Evolutionary conservation across 2,113 vertebrate genomes (phyloP).

Genomic region (Spea bombifrons): DNA sequence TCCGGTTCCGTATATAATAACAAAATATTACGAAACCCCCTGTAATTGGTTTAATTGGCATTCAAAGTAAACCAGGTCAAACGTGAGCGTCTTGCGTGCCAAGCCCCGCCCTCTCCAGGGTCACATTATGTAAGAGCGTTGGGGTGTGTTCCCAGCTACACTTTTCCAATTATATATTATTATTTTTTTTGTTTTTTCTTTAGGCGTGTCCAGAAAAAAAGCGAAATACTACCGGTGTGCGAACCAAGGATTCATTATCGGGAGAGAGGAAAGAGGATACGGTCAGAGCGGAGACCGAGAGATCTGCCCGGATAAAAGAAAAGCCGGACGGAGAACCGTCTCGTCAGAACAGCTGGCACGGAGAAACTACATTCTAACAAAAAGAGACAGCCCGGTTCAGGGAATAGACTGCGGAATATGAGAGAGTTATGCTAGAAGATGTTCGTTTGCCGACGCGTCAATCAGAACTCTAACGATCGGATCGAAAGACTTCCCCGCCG

Average conservation of each 20-base stretch:
- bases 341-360: too few relatives aligned
- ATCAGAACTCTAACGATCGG: not conserved
- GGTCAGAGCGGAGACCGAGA: not conserved
- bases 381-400: too few relatives aligned
- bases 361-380: too few relatives aligned
- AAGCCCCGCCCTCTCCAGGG: not conserved
- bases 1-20: slow-evolving; percentile 2
- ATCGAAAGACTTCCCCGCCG: not conserved
- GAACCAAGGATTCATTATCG: slow-evolving; percentile 4
- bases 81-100: slow-evolving; percentile 17
- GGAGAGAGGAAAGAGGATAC: slow-evolving; percentile 10
- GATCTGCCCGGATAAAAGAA: not conserved
- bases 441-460: not conserved
- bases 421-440: not conserved
- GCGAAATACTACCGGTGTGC: not conserved
- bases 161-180: slow-evolving; percentile 10
- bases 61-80: slow-evolving; percentile 40
- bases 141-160: slow-evolving; percentile 2
- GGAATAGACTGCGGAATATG: too few relatives aligned
- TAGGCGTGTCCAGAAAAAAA: slow-evolving; percentile 31
- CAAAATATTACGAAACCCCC: slow-evolving; percentile 29
- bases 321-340: too few relatives aligned
- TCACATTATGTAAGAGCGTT: slow-evolving; percentile 35
- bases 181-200: slow-evolving; percentile 9
- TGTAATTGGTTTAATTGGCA: slow-evolving; percentile 16